Conservation (phyloP, 2,113 vertebrate species). For the Melierax canorus region DNA sequence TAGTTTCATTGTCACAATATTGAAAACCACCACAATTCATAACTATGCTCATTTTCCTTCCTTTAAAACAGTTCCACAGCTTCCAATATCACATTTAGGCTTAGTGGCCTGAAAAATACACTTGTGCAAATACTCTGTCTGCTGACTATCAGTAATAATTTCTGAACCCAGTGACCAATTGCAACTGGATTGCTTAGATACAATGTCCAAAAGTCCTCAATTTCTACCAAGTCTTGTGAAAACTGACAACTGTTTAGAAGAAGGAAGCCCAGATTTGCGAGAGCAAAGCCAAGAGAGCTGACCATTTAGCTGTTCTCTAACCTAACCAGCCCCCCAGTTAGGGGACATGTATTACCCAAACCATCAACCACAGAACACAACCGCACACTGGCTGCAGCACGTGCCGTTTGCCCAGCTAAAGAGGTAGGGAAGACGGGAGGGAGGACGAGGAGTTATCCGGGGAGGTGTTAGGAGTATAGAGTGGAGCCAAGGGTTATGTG, state of each 20-base stretch:
- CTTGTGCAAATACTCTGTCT: conserved; percentile 5
- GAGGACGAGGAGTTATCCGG: background rate
- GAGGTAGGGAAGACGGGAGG: accelerated
- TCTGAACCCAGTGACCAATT: background rate
- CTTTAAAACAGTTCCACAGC: conserved; percentile 8
- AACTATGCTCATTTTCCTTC: conserved; percentile 4
- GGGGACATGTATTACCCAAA: background rate
- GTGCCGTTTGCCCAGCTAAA: background rate
- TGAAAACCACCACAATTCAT: conserved; percentile 46
- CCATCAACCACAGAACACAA: background rate
- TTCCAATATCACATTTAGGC: conserved; percentile 22
- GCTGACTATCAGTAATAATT: background rate
- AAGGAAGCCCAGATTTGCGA: background rate
- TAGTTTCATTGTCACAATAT: conserved; percentile 34
- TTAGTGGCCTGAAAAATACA: conserved; percentile 4
- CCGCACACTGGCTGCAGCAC: accelerated
- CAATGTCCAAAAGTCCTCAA: background rate
- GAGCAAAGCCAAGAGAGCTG: background rate
- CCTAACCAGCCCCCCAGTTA: too few species aligned
- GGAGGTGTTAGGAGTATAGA: background rate
- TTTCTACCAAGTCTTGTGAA: background rate
- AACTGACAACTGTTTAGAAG: background rate
- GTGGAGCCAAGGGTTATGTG: background rate
- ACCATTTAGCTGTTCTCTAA: background rate
- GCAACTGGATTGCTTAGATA: background rate